Conservation (phyloP, 2,113 vertebrate species). For the Chitala chitala region DNA sequence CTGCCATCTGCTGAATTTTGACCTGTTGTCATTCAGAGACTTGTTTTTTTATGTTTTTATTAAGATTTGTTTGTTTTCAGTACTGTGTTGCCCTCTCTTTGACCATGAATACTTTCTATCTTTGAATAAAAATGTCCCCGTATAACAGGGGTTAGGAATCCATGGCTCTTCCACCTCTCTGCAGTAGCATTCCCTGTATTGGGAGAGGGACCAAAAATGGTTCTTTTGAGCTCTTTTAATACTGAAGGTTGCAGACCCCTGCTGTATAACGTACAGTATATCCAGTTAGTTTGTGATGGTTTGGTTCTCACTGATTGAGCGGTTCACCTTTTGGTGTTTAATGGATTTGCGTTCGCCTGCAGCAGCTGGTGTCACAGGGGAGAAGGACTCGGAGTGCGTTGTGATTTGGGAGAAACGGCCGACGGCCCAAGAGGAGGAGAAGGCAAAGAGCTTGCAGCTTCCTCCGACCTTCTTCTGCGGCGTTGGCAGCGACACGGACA, state of each 20-base stretch:
- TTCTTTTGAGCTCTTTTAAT: no score
- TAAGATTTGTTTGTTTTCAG: no score
- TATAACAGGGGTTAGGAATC: no score
- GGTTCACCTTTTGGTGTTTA: not conserved
- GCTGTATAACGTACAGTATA: no score
- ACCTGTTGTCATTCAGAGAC: not conserved
- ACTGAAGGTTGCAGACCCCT: no score
- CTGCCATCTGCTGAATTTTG: no score
- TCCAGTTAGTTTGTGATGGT: no score
- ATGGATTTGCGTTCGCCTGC: not conserved
- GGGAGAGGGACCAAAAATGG: no score
- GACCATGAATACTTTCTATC: conserved; percentile 18
- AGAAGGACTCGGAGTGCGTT: conserved; percentile 61
- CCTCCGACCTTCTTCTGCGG: conserved; percentile 75
- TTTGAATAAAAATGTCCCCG: no score
- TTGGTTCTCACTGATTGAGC: not conserved
- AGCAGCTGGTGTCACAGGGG: not conserved
- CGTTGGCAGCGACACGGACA: conserved; percentile 66
- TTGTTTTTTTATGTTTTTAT: not conserved
- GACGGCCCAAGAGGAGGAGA: conserved; percentile 70
- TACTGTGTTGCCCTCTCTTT: no score
- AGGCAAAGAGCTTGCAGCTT: conserved; percentile 68
- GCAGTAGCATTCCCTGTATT: no score
- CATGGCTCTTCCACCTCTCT: no score
- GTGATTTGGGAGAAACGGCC: conserved; percentile 76